Base-by-base conservation (phyloP, 1,140 invertebrate species). In the Drosophila kanapiae region DNA sequence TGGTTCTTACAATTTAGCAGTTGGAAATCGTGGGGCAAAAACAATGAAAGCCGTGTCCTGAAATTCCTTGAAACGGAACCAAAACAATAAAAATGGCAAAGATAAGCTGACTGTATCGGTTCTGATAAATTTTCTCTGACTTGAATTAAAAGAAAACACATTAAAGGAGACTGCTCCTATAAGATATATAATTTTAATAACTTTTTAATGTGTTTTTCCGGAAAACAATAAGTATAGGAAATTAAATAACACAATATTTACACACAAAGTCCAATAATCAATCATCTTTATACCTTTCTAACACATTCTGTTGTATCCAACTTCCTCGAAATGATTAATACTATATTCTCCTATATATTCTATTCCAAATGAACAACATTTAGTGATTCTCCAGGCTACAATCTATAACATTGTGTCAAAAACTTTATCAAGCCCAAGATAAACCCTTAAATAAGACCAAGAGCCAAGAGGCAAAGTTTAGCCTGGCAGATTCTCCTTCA, bases 1-100 rank as follows among this genome's bases (percentile, higher is more conserved):
- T 18, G 65, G 2, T 18, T 35, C 64, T 42, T 27, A 72, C 40
- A 64, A 53, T 65, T 40, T 53, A 40, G 62, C 59, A 16, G 33
- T n/a, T 33, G 23, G 38, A 29, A 40, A 16, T 31, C 9, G 29
- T 16, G 48, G 27, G 14, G 1, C 11, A 48, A 43, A 49, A 48
- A 43, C 54, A 56, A 42, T 54, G 47, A 37, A 74, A 37, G 11
- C 65, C 35, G 35, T 49, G 18, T 42, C 11, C 27, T 45, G 29
- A 18, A 33, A 67, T 35, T 49, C 31, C 45, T 37, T 40, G 35
- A 29, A 62, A 23, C 14, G 27, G 23, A 62, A 16, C 31, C 29
- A 33, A 51, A 61, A 14, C 59, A 35, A 62, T 62, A 51, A 51
- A 62, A 51, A 5, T 35, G 23, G 4, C 0, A 23, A 27, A 23